Base-by-base conservation (phyloP, 1,140 invertebrate species). In the Megathymus violae region DNA sequence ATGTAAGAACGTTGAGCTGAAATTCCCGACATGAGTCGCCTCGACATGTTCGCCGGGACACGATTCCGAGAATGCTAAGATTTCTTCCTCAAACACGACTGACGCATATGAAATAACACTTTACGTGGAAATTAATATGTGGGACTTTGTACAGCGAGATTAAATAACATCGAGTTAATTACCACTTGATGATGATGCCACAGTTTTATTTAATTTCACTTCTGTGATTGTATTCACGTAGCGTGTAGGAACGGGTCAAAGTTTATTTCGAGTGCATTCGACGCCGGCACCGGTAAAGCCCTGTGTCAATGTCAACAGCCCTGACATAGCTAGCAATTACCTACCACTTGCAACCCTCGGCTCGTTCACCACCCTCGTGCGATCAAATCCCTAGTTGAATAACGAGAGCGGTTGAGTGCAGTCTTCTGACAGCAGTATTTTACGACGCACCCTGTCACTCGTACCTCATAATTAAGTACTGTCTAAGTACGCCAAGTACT, bases 301-400 rank as follows among this genome's bases (percentile, higher is more conserved):
- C 50, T 54, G 40, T 36, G 50, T 54, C 50, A 54, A 41, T 54
- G 50, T 54, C 50, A 54, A 54, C 36, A 41, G 50, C n/a, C 11
- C 11, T 41, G 36, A 22, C 50, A 22, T 31, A 41, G 36, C 7
- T 36, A 41, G 50, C 40, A 54, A 54, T 54, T 54, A 54, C n/a
- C 15, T 7, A 4, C 36, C 50, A 54, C 50, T 52, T 5, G 38
- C 17, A 15, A 40, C 50, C 34, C 34, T 52, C 36, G 36, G 0
- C n/a, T n/a, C n/a, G n/a, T n/a, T n/a, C n/a, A n/a, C 4, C 27
- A 7, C 4, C 27, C 27, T 4, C 31, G 25, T n/a, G 31, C n/a
- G 9, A 51, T 16, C 13, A 22, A 13, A 25, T 22, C 16, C 6
- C 9, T 51, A 19, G 34, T 36, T 51, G 44, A 25, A 47, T 47